Percentiles rank a stretch among this genome's conserved stretches.
phyloP scores from a whole-genome alignment of 2,113 vertebrate genomes.

The Percina caprodes region DNA sequence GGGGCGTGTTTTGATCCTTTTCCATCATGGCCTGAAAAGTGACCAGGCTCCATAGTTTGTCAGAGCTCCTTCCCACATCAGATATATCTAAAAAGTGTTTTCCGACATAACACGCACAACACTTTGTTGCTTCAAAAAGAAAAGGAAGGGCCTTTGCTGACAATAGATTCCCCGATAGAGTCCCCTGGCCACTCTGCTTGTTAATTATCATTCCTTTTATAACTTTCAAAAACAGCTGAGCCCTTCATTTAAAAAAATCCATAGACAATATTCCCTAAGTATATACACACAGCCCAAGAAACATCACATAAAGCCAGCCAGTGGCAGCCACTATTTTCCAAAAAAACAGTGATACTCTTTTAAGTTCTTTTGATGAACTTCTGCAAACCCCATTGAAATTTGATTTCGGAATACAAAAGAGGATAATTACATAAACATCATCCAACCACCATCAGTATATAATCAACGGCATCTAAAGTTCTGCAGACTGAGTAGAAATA shows the following conservation, averaged over 20 bases:
- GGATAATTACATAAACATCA: constrained; percentile 54
- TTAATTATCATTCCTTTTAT: constrained; percentile 67
- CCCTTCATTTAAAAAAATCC: constrained; percentile 51
- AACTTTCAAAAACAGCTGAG: constrained; percentile 62
- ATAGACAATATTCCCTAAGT: constrained; percentile 54
- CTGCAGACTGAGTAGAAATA: constrained; percentile 11
- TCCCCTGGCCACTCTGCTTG: constrained; percentile 47
- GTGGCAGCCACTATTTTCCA: constrained; percentile 22
- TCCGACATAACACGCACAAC: neutral
- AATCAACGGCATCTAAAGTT: constrained; percentile 46
- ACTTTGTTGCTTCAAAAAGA: neutral
- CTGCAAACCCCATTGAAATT: constrained; percentile 23
- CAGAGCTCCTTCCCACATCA: constrained; percentile 10
- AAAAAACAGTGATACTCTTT: constrained; percentile 42
- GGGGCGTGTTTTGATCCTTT: constrained; percentile 50
- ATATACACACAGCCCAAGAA: constrained; percentile 24
- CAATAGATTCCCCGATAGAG: constrained; percentile 31
- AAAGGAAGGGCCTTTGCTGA: constrained; percentile 20
- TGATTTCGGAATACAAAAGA: constrained; percentile 52
- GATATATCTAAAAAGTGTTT: constrained; percentile 21
- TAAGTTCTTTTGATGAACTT: constrained; percentile 46
- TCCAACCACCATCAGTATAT: constrained; percentile 26
- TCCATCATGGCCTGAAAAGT: constrained; percentile 54
- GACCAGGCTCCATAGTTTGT: constrained; percentile 26
- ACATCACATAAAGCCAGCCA: neutral